Base-by-base conservation (phyloP, 1,140 invertebrate genomes). In the Drosophila tristis region DNA sequence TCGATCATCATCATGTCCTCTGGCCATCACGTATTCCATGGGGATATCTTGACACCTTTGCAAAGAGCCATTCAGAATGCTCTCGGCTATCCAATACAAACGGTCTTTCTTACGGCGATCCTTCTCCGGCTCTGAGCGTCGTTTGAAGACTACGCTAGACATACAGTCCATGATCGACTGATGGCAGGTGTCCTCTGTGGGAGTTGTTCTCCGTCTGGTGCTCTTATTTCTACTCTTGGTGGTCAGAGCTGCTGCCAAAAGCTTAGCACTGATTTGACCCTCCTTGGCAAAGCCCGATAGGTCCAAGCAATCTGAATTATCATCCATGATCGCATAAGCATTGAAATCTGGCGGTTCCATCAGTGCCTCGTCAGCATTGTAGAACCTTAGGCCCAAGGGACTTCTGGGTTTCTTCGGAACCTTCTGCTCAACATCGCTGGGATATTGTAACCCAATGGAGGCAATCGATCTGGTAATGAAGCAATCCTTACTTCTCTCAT, bases 361-460 rank as follows among this genome's bases (percentile, higher is more conserved):
- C 2, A 74, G 20, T 6, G 70, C 55, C 20, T 66, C 44, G 23
- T 78, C 64, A 6, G 65, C 60, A 53, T 78, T 31, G 44, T 70
- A 61, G 11, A 77, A 70, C 29, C 11, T 54, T 0, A 77, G 45
- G 25, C 53, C 44, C 1, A 77, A 42, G 3, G 29, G n/a, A 5
- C 9, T 75, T 51, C 44, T 42, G 5, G 16, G 3, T 13, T 26
- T 26, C 11, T 13, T 13, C 35, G 35, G 35, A 1, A 0, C 35
- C 4, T 39, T 39, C 7, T 16, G 31, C 23, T 85, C 81, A 42
- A 66, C 45, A 2, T 66, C 74, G 48, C 78, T 85, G 25, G 82
- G 81, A 62, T 51, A 87, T 23, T 85, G 81, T 7, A 87, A n/a
- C 1, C 47, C 78, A n/a, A 82, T 23, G 7, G 61, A 66, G 20